Base-by-base conservation (phyloP, 2,797 vertebrate species). In the Dromococcyx pavoninus region DNA sequence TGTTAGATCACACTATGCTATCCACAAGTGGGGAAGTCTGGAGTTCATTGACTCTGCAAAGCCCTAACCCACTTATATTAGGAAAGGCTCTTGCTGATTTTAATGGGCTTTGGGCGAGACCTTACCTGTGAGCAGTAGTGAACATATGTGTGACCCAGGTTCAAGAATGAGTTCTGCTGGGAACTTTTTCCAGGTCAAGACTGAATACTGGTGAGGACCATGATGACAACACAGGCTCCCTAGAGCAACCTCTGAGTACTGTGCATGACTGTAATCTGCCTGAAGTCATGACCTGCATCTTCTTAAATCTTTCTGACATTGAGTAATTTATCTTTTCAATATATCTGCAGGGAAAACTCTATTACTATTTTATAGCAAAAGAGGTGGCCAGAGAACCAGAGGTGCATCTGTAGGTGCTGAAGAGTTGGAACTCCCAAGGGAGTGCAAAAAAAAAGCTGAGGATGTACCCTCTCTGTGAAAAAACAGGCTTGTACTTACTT, bases 261-360 rank as follows among this genome's bases (percentile, higher is more conserved):
- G 57, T 54, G 56, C 0, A 1, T 60, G 43, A 66, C 73, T 78
- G 46, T 76, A 71, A 70, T 76, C 41, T 85, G 83, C 84, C 57
- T 76, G 57, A n/a, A 82, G 80, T 37, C 44, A 56, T 86, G 66
- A 74, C 51, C 83, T 91, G 74, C 53, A 74, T 73, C 60, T 84
- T 71, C 90, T 87, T 71, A 87, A 83, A 89, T 90, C 64, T 84
- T 92, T 90, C 71, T 93, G 80, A 80, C 83, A 74, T 18, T 54
- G 64, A 44, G 22, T 61, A 51, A 56, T 73, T 48, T 76, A 60
- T 50, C 32, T 13, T 93, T 86, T 41, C 57, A 77, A 71, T 32
- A 61, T 13, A 56, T 57, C 27, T 80, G 30, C 50, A 65, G 56
- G 17, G 62, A 91, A 89, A 92, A 78, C 30, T 80, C 54, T 67